phyloP scores from a whole-genome alignment of 2,797 vertebrate genomes.

The Malacoctenus gilli region DNA sequence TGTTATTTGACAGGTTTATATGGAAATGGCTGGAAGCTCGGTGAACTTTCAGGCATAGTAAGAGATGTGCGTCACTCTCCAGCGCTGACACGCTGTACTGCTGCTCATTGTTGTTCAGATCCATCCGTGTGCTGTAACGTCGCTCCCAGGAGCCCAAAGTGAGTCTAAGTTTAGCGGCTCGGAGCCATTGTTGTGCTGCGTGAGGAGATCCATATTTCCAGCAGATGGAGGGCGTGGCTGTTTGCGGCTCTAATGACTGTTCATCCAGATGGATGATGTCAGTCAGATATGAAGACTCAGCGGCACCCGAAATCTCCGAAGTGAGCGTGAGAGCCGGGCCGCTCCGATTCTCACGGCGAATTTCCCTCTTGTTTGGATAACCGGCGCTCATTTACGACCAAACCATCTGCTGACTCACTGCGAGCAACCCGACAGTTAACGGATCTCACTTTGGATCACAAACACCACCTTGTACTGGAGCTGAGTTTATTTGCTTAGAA shows the following conservation, averaged over 20 bases:
- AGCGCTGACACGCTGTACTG: slow-evolving; percentile 7
- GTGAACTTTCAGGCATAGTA: neutral
- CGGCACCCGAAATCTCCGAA: slow-evolving; percentile 58
- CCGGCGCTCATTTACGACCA: slow-evolving; percentile 50
- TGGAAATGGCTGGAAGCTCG: neutral
- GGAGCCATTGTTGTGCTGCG: slow-evolving; percentile 50
- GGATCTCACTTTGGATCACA: slow-evolving; percentile 28
- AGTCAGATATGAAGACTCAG: slow-evolving; percentile 54
- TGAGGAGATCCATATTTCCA: slow-evolving; percentile 60
- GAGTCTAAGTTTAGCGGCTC: slow-evolving; percentile 44
- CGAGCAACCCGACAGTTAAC: slow-evolving; percentile 34
- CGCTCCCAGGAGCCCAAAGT: slow-evolving; percentile 38
- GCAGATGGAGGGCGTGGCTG: slow-evolving; percentile 69
- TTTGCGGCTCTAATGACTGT: slow-evolving; percentile 60
- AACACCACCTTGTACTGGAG: slow-evolving; percentile 3
- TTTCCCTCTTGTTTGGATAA: slow-evolving; percentile 50
- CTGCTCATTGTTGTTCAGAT: slow-evolving; percentile 1
- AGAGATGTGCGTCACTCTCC: too few species aligned
- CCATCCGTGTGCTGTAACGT: slow-evolving; percentile 26
- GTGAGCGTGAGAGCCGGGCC: slow-evolving; percentile 47
- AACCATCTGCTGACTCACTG: slow-evolving; percentile 62
- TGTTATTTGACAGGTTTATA: neutral
- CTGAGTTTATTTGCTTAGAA: slow-evolving; percentile 17
- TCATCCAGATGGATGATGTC: slow-evolving; percentile 71
- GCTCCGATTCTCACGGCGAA: slow-evolving; percentile 40